phyloP scores from a whole-genome alignment of 1,140 invertebrate species.

The Tetranychus cinnabarinus region DNA sequence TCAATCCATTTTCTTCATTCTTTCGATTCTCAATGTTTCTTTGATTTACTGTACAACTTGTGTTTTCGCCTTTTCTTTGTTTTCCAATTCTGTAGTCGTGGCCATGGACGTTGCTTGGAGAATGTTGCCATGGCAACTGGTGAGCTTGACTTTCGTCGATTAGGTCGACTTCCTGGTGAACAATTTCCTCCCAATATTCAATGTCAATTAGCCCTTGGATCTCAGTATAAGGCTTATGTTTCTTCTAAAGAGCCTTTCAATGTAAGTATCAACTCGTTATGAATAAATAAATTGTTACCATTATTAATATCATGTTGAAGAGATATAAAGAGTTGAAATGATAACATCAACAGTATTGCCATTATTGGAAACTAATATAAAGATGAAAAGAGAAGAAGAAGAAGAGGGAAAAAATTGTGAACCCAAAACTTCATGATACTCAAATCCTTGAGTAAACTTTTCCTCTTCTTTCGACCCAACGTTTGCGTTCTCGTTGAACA shows the following conservation, averaged over 20 bases:
- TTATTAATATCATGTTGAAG: not conserved
- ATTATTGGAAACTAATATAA: not conserved
- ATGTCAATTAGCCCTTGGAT: slow-evolving; percentile 15
- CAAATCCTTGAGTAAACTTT: too few species aligned
- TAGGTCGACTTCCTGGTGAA: slow-evolving; percentile 13
- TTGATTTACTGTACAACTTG: too few species aligned
- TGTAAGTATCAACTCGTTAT: slow-evolving; percentile 7
- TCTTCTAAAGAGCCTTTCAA: slow-evolving; percentile 13
- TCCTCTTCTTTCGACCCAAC: too few species aligned
- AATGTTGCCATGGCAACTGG: slow-evolving; percentile 4
- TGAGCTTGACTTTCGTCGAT: slow-evolving; percentile 2
- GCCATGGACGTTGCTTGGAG: slow-evolving; percentile 13
- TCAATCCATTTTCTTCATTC: too few species aligned
- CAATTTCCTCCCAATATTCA: slow-evolving; percentile 13
- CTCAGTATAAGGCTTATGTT: slow-evolving; percentile 13
- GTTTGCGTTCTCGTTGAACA: too few species aligned
- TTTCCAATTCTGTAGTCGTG: slow-evolving; percentile 7
- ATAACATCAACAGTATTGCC: too few species aligned
- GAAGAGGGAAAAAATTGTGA: not conserved
- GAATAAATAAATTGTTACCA: not conserved
- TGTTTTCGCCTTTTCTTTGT: not conserved
- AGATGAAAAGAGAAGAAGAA: not conserved
- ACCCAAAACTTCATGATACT: too few species aligned
- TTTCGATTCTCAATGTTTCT: too few species aligned
- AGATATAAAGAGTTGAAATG: not conserved